Conservation (phyloP, 2,888 invertebrate species). For the Spicauda simplicius region DNA sequence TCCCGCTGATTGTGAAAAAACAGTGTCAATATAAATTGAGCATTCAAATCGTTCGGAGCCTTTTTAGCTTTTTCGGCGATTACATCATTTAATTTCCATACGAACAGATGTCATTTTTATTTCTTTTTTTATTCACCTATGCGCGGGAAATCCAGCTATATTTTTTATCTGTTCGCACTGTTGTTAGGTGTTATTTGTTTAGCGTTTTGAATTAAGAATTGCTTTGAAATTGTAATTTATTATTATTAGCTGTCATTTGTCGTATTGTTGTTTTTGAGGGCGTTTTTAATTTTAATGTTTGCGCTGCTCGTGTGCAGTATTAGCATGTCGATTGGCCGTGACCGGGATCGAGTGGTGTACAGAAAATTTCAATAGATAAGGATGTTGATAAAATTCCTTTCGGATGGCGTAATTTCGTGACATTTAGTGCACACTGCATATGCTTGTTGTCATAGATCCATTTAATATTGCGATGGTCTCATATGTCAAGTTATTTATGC, state of each 20-base stretch:
- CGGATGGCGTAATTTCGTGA: neutral
- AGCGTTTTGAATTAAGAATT: neutral
- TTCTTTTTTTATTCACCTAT: neutral
- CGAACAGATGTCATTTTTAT: conserved; percentile 25
- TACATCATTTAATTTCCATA: conserved; percentile 39
- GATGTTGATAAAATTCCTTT: conserved; percentile 17
- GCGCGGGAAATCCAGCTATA: conserved; percentile 6
- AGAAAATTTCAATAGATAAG: conserved; percentile 15
- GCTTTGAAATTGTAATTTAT: conserved; percentile 2
- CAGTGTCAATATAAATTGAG: conserved; percentile 12
- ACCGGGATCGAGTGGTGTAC: conserved; percentile 12
- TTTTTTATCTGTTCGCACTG: conserved; percentile 15
- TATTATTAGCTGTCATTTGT: too few relatives aligned
- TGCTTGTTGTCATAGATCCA: neutral
- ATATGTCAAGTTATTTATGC: neutral
- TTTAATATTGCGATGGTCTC: neutral
- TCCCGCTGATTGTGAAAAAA: conserved; percentile 34
- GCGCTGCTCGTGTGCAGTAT: too few relatives aligned
- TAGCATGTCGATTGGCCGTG: conserved; percentile 5
- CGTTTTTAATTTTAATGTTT: too few relatives aligned
- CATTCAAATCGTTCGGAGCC: conserved; percentile 31
- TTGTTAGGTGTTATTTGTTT: neutral
- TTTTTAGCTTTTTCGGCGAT: conserved; percentile 35
- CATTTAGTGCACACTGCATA: conserved; percentile 14
- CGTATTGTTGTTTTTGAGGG: too few relatives aligned